Evolutionary conservation across 2,113 vertebrate genomes (phyloP).

Genomic region (Columbina picui): DNA sequence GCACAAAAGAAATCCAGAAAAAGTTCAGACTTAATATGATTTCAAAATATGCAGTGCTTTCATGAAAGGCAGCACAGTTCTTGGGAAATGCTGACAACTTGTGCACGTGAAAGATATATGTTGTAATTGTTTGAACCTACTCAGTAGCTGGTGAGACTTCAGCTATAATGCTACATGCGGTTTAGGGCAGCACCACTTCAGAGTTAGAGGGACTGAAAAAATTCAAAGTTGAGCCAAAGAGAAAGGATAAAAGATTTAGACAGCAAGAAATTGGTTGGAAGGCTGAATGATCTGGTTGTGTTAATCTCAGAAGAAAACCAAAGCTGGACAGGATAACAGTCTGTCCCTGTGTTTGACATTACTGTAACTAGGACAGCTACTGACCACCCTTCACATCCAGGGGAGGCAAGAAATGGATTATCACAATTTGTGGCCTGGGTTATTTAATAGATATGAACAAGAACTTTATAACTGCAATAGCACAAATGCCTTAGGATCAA

Average conservation of each 20-base stretch:
- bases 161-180: background rate
- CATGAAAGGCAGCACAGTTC: background rate
- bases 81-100: background rate
- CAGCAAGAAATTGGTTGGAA: background rate
- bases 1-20: background rate
- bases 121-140: background rate
- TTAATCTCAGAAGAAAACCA: background rate
- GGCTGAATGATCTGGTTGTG: background rate
- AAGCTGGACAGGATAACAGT: background rate
- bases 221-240: background rate
- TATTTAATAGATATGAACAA: background rate
- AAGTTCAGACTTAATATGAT: background rate
- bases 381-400: background rate
- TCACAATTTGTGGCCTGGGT: background rate
- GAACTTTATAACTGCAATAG: background rate
- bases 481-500: background rate
- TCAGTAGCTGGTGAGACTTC: background rate
- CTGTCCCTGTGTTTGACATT: background rate
- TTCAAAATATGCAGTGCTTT: background rate
- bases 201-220: background rate
- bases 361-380: background rate
- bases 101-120: rapidly evolving
- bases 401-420: background rate
- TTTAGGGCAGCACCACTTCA: background rate
- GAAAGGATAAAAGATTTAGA: background rate